Evolutionary conservation across 2,888 invertebrate species (phyloP).

Genomic region (Cephus pygmeus): DNA sequence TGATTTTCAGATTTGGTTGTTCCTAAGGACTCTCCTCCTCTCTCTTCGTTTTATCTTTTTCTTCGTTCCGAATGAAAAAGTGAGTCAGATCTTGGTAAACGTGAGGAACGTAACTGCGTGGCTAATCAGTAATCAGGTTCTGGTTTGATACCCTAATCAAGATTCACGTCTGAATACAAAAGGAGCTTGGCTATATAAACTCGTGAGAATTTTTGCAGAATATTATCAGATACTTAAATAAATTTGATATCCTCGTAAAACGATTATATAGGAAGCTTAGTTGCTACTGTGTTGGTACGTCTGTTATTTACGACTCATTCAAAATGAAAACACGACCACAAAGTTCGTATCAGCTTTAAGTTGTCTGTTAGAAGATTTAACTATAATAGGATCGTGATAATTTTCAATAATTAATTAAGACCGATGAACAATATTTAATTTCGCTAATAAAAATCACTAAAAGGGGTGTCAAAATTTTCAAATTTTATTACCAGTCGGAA

Average conservation of each 20-base stretch:
- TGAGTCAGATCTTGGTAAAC: not conserved
- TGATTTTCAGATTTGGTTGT: too few relatives aligned
- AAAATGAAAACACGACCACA: not conserved
- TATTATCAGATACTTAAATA: slow-evolving; percentile 25
- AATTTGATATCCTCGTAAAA: slow-evolving; percentile 46
- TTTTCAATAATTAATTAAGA: not conserved
- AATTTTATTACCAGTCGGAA: too few relatives aligned
- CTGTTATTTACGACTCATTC: not conserved
- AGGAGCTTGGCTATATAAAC: not conserved
- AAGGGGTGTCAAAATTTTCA: too few relatives aligned
- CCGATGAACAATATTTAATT: too few relatives aligned
- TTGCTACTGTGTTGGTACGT: not conserved
- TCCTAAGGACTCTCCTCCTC: too few relatives aligned
- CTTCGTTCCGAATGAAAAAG: not conserved
- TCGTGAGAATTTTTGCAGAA: slow-evolving; percentile 26
- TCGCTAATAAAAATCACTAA: not conserved
- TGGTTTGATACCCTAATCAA: not conserved
- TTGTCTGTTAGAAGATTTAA: not conserved
- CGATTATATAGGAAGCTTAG: slow-evolving; percentile 31
- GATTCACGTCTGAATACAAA: not conserved
- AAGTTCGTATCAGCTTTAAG: not conserved
- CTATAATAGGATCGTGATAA: not conserved
- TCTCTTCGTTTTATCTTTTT: not conserved
- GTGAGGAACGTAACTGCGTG: not conserved
- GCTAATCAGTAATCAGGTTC: not conserved